Percentiles rank a stretch among this genome's conserved stretches.
Conservation (phyloP, 2,113 vertebrate genomes). For the Mesembrinibis cayennensis region DNA sequence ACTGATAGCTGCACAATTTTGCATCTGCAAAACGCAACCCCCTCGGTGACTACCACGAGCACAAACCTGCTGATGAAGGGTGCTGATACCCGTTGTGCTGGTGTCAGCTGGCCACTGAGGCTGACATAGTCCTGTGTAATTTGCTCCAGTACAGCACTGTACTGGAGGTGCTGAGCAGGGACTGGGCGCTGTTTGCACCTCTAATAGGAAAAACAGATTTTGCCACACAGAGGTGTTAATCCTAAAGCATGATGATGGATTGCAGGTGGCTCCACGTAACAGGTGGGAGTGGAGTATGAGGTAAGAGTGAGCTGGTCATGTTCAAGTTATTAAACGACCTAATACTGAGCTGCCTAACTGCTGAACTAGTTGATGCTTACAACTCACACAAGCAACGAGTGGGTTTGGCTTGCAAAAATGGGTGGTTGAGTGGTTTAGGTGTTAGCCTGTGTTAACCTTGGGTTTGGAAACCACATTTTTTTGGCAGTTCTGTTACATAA, state of each 20-base stretch:
- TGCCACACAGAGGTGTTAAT: background rate
- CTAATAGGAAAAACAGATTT: background rate
- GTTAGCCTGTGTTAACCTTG: background rate
- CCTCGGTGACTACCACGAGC: background rate
- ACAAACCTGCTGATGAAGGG: background rate
- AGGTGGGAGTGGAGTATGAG: background rate
- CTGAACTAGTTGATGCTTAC: background rate
- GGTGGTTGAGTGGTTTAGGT: background rate
- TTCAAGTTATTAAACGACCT: background rate
- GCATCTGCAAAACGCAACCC: background rate
- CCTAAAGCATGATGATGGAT: background rate
- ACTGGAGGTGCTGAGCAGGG: background rate
- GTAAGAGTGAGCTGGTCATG: background rate
- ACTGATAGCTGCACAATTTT: background rate
- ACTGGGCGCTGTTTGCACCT: background rate
- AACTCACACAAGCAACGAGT: background rate
- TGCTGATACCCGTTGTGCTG: background rate
- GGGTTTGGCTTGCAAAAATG: background rate
- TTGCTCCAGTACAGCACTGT: background rate
- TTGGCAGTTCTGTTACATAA: background rate
- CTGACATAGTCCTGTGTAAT: rapidly evolving
- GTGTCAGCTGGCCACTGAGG: background rate
- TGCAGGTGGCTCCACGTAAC: background rate
- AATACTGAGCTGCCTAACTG: background rate
- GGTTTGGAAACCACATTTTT: background rate